phyloP scores from a whole-genome alignment of 2,888 invertebrate genomes.

The Celastrina argiolus region DNA sequence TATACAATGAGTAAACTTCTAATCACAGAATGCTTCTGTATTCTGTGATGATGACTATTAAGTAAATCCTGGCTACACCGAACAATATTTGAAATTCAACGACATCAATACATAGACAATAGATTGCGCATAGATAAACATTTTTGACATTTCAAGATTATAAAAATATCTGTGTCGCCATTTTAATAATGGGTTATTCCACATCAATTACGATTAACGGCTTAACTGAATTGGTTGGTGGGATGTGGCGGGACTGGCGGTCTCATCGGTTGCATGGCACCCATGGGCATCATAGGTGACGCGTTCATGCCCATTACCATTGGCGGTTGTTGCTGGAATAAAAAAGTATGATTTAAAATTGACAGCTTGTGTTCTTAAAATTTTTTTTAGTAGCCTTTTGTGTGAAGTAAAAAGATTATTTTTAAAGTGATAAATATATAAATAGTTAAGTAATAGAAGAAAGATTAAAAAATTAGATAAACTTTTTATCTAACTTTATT shows the following conservation, averaged over 20 bases:
- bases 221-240: conserved; percentile 72
- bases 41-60: conserved; percentile 31
- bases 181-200: conserved; percentile 8
- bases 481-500: no score
- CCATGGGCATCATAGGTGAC: conserved; percentile 61
- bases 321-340: conserved; percentile 67
- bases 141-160: conserved; percentile 15
- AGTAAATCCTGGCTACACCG: conserved; percentile 26
- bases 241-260: conserved; percentile 63
- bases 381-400: not conserved
- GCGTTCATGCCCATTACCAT: conserved; percentile 72
- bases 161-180: conserved; percentile 16
- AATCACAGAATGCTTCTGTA: conserved; percentile 22
- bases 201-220: conserved; percentile 26
- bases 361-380: not conserved
- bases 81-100: conserved; percentile 20
- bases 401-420: no score
- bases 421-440: no score
- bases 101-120: conserved; percentile 20
- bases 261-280: conserved; percentile 55
- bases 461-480: no score
- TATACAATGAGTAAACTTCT: conserved; percentile 27
- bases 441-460: no score
- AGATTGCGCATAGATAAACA: conserved; percentile 21
- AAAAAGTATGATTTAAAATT: not conserved